Percentiles rank a stretch among this genome's conserved stretches.
Conservation (phyloP, 2,113 vertebrate species). For the Diadophis punctatus region DNA sequence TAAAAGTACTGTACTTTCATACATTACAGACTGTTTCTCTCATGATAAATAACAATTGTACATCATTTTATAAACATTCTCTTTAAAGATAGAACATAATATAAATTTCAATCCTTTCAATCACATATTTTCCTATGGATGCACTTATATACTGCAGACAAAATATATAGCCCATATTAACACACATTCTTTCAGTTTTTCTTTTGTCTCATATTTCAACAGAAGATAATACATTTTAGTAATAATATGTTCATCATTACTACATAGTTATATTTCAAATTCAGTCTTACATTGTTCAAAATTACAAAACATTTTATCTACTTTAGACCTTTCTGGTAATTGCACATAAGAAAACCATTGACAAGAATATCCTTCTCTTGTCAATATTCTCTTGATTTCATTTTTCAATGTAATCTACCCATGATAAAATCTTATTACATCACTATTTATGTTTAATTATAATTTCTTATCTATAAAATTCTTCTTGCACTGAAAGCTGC, state of each 20-base stretch:
- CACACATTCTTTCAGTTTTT: neutral
- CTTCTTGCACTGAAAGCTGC: neutral
- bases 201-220: neutral
- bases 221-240: neutral
- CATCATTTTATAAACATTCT: neutral
- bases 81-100: neutral
- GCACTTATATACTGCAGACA: neutral
- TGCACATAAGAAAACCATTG: neutral
- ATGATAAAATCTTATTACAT: neutral
- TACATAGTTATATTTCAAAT: neutral
- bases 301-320: neutral
- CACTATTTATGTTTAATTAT: neutral
- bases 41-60: neutral
- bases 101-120: neutral
- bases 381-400: neutral
- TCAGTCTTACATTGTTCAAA: neutral
- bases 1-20: neutral
- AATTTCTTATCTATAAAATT: neutral
- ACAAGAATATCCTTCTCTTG: neutral
- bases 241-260: neutral
- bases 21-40: neutral
- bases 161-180: neutral
- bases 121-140: neutral
- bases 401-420: neutral
- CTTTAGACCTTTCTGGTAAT: neutral